Evolutionary conservation across 2,797 vertebrate genomes (phyloP).

Genomic region (Urosaurus nigricauda): DNA sequence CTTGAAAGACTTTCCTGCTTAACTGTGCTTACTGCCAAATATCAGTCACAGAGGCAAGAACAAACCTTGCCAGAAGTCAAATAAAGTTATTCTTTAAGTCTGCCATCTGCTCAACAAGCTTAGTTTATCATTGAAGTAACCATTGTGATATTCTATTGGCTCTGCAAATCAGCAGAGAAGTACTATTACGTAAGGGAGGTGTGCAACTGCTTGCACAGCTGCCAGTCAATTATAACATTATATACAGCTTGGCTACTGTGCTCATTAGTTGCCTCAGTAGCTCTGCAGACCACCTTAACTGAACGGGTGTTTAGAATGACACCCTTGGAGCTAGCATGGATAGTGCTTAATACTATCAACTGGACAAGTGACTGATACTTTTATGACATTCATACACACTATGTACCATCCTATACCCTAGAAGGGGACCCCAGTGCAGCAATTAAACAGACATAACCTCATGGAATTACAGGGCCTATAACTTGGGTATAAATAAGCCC

Average conservation of each 20-base stretch:
- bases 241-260: slow-evolving; percentile 44
- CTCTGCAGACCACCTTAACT: slow-evolving; percentile 42
- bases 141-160: not conserved
- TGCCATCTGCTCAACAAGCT: not conserved
- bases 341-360: slow-evolving; percentile 47
- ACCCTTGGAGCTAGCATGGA: slow-evolving; percentile 57
- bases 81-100: not conserved
- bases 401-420: slow-evolving; percentile 62
- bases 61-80: slow-evolving; percentile 7
- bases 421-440: slow-evolving; percentile 46
- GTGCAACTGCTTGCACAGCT: slow-evolving; percentile 39
- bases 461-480: slow-evolving; percentile 51
- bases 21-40: not conserved
- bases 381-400: not conserved
- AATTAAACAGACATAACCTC: slow-evolving; percentile 65
- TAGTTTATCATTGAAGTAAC: not conserved
- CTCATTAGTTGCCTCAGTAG: slow-evolving; percentile 39
- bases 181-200: not conserved
- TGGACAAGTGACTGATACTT: slow-evolving; percentile 28
- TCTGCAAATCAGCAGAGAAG: not conserved
- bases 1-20: not conserved
- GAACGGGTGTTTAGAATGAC: slow-evolving; percentile 35
- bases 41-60: not conserved
- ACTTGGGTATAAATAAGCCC: slow-evolving; percentile 58
- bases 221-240: slow-evolving; percentile 53